Evolutionary conservation across 2,888 invertebrate species (phyloP), one percentile per base, ranked within the genome.

Genomic region (Drosophila neoperkinsi): DNA sequence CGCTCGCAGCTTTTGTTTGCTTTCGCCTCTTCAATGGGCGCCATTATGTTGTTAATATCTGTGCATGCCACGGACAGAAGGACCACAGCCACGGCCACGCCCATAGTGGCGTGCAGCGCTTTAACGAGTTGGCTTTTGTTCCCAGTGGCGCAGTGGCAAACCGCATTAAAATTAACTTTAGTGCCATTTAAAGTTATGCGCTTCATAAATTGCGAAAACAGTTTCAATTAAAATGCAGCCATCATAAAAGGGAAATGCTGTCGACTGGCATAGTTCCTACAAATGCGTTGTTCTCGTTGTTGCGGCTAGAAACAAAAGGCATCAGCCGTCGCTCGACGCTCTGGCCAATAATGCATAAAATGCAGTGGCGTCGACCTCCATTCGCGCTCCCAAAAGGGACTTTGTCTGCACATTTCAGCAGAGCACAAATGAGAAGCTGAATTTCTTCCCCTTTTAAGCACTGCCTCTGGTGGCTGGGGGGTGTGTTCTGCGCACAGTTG

Each of bases 171-270:
- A 86, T 86, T 86, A 86, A 86, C 85, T 86, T 86, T 86, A 90
- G 85, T 90, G 85, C 90, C 85, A 86, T 86, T 86, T 86, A 90
- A 86, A 86, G 85, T 86, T 90, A 86, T 90, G 85, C 85, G 85
- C 85, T 86, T 90, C 85, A 86, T 86, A 86, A 86, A 86, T 86
- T 86, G 90, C 86, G 79, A 86, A 88, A 86, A 86, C 85, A 88
- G 85, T 86, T 86, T 86, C 85, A 86, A 86, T 86, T 86, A 88
- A 90, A 86, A 86, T 86, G 85, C 85, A 79, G 85, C 90, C 88
- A 85, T 90, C 85, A 90, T 86, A 88, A 86, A 86, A 90, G 90
- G 86, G 81, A 86, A 90, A 86, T 88, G 85, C 90, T 74, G 88
- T 78, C 88, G 88, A 75, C 80, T 88, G 75, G 71, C 57, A 49